Conservation (phyloP, 2,113 vertebrate genomes). For the Leucoraja erinaceus region DNA sequence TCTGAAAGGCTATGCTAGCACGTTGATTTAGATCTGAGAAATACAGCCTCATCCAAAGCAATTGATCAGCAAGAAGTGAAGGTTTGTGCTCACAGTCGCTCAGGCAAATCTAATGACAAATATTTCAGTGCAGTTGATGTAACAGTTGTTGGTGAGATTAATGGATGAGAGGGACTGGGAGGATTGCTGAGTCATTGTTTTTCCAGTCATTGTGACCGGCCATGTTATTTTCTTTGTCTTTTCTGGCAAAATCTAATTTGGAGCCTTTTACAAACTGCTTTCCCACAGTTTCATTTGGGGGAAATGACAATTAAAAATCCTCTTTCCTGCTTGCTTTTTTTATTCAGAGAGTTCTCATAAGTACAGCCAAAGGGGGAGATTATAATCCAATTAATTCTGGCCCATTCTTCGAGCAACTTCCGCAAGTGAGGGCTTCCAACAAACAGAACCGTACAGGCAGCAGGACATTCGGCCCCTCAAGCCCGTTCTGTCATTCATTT, state of each 20-base stretch:
- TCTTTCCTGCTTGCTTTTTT: too few relatives aligned
- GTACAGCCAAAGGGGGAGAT: background rate
- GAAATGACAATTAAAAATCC: background rate
- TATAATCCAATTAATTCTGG: background rate
- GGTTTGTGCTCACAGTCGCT: background rate
- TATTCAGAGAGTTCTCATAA: background rate
- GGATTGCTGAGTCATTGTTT: background rate
- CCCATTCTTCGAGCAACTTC: background rate
- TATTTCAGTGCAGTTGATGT: too few relatives aligned
- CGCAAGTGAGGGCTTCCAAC: background rate
- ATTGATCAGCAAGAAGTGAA: background rate
- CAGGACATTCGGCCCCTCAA: background rate
- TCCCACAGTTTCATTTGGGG: background rate
- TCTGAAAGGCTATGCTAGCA: background rate
- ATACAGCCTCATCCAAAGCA: background rate
- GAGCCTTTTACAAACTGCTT: background rate
- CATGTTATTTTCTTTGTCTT: background rate
- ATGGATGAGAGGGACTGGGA: background rate
- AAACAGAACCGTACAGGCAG: too few relatives aligned
- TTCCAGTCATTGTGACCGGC: background rate
- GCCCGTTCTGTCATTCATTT: background rate
- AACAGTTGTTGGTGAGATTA: background rate
- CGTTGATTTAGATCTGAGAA: background rate
- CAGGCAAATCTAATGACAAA: background rate
- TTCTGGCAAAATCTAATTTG: background rate